Conservation (phyloP, 1,140 invertebrate species). For the Leptinotarsa texana region DNA sequence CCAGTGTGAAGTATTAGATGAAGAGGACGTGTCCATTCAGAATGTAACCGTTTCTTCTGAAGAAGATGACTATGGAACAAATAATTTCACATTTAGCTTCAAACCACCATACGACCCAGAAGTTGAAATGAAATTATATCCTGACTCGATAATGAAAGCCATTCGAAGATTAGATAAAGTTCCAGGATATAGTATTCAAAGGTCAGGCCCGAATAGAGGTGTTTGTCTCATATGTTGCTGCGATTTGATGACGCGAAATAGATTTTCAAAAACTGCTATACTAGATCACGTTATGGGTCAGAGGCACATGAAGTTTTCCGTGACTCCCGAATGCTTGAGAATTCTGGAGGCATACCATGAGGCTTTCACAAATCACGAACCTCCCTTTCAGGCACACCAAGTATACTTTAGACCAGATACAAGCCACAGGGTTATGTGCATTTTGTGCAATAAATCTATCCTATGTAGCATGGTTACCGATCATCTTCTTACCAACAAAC, state of each 20-base stretch:
- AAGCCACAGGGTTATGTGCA: neutral
- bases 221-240: conserved; percentile 41
- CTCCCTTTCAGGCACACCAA: conserved; percentile 42
- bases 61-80: conserved; percentile 7
- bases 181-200: conserved; percentile 38
- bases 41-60: neutral
- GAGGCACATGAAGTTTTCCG: conserved; percentile 35
- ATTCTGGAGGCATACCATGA: conserved; percentile 38
- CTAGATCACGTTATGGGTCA: conserved; percentile 38
- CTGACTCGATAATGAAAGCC: conserved; percentile 14
- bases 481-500: conserved; percentile 16
- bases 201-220: conserved; percentile 30
- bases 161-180: conserved; percentile 34
- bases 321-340: conserved; percentile 7
- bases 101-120: conserved; percentile 25
- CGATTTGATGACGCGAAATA: conserved; percentile 27
- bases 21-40: conserved; percentile 13
- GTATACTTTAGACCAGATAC: conserved; percentile 16
- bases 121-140: conserved; percentile 34
- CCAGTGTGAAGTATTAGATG: conserved; percentile 14
- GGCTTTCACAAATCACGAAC: conserved; percentile 37
- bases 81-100: conserved; percentile 40
- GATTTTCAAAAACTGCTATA: conserved; percentile 27
- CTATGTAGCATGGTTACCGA: neutral
- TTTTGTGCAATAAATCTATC: neutral